phyloP scores from a whole-genome alignment of 1,140 invertebrate species.

The Melanaphis sacchari region DNA sequence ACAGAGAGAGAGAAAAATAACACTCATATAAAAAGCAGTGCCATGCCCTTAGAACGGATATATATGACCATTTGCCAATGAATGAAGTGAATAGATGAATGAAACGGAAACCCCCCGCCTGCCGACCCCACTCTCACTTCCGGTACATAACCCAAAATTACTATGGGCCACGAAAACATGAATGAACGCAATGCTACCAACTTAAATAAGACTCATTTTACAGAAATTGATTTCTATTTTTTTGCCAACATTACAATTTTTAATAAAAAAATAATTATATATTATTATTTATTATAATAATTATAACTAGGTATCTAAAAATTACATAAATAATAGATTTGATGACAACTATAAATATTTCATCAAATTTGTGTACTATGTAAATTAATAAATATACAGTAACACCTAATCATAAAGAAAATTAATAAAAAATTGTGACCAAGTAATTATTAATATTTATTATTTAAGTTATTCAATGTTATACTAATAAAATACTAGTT shows the following conservation, averaged over 20 bases:
- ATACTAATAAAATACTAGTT: neutral
- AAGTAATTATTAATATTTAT: neutral
- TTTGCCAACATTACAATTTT: conserved; percentile 51
- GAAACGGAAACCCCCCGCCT: conserved; percentile 57
- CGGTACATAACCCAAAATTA: conserved; percentile 58
- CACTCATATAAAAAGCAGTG: conserved; percentile 49
- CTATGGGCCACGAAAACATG: conserved; percentile 58
- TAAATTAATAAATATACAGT: neutral
- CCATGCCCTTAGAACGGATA: conserved; percentile 58
- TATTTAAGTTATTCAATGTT: neutral
- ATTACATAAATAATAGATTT: neutral
- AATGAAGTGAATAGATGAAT: conserved; percentile 58
- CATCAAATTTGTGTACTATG: neutral
- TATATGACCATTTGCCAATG: conserved; percentile 57
- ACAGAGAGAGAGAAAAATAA: conserved; percentile 47
- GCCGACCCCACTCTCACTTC: conserved; percentile 56
- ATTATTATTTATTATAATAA: conserved; percentile 2
- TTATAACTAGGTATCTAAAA: neutral
- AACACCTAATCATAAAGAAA: neutral
- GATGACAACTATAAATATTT: neutral
- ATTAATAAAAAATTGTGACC: neutral
- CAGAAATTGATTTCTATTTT: conserved; percentile 47
- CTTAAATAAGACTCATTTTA: conserved; percentile 48
- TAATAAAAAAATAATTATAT: neutral
- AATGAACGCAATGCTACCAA: conserved; percentile 54